Percentiles rank a stretch among this genome's conserved stretches.
These are phyloP conservation scores for Tautogolabrus adspersus DNA, from an alignment of 2,113 vertebrate genomes.

Conservation along the genomic window DNA sequence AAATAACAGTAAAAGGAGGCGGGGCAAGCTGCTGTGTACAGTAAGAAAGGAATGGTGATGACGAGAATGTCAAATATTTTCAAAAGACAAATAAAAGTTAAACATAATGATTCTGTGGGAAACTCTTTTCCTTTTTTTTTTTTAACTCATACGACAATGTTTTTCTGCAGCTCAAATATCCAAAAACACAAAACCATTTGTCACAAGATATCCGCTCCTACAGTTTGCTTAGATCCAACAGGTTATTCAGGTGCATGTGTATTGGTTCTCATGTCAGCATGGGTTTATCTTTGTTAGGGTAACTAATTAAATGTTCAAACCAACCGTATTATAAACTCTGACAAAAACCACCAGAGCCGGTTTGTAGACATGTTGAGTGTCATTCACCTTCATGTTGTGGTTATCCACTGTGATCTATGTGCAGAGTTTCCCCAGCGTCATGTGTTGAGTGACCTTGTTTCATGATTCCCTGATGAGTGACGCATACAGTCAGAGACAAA, in stretches of 20 bases:
- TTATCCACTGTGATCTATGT: neutral
- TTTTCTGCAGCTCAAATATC: neutral
- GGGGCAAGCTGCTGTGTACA: too few species aligned
- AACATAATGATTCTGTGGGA: neutral
- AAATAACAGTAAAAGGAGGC: too few species aligned
- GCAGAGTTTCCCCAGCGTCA: neutral
- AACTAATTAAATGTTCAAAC: neutral
- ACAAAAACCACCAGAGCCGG: neutral
- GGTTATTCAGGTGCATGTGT: neutral
- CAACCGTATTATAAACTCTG: neutral
- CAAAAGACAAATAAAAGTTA: neutral
- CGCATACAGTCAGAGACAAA: neutral
- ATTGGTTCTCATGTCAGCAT: neutral
- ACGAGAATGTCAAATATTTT: neutral
- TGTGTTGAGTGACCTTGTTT: neutral
- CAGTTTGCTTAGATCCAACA: neutral
- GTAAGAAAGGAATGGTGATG: too few species aligned
- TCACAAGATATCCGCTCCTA: neutral
- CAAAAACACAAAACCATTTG: neutral
- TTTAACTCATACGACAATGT: neutral
- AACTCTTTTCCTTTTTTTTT: neutral
- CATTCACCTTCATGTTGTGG: neutral
- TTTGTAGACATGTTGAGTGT: neutral
- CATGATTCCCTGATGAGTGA: neutral
- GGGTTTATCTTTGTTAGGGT: neutral